Evolutionary conservation across 2,888 invertebrate genomes (phyloP).

Genomic region (Ophion ellenae): DNA sequence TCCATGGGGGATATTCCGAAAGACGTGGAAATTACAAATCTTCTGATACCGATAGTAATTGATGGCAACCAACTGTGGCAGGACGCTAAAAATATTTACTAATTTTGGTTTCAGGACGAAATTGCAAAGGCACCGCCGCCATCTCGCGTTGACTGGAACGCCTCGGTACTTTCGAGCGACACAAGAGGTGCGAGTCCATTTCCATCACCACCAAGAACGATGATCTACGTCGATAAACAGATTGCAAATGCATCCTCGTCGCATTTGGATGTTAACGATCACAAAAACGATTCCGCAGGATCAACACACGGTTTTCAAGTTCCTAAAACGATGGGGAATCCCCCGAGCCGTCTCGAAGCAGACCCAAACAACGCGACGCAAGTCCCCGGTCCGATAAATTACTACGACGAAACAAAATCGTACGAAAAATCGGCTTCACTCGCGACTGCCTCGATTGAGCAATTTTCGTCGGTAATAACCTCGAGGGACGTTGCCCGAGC

Average conservation of each 20-base stretch:
- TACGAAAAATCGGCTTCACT: constrained; percentile 20
- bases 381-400: neutral
- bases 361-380: neutral
- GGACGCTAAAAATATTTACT: neutral
- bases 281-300: constrained; percentile 13
- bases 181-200: constrained; percentile 23
- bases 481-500: constrained; percentile 2
- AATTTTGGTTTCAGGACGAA: constrained; percentile 43
- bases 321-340: constrained; percentile 55
- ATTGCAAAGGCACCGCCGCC: constrained; percentile 10
- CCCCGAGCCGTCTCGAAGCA: constrained; percentile 12
- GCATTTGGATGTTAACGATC: constrained; percentile 13
- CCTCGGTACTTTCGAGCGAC: neutral
- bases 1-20: too few relatives aligned
- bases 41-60: too few relatives aligned
- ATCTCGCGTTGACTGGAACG: constrained; percentile 35
- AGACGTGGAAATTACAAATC: too few relatives aligned
- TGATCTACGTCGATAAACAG: constrained; percentile 5
- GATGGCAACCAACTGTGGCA: too few relatives aligned
- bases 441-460: constrained; percentile 13
- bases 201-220: neutral
- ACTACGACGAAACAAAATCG: constrained; percentile 22
- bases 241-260: constrained; percentile 4
- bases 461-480: constrained; percentile 2
- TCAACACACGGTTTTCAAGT: constrained; percentile 57